phyloP scores from a whole-genome alignment of 2,888 invertebrate species.

The Mimas tiliae region DNA sequence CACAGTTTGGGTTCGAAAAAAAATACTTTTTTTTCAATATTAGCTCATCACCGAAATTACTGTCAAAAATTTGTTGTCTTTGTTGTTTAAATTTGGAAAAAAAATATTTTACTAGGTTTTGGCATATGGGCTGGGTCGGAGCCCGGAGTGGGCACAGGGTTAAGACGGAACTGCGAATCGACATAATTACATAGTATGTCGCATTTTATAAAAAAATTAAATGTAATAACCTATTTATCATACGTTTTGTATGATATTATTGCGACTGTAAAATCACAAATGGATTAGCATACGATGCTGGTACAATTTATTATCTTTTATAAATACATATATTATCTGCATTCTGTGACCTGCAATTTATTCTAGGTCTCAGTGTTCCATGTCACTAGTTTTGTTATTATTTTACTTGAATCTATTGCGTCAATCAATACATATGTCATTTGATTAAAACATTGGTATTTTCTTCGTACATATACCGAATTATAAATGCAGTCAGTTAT shows the following conservation, averaged over 20 bases:
- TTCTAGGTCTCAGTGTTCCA: constrained; percentile 60
- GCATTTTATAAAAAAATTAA: not conserved
- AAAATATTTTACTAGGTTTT: too few relatives aligned
- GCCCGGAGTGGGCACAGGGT: too few relatives aligned
- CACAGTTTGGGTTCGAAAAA: too few relatives aligned
- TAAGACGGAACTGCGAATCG: too few relatives aligned
- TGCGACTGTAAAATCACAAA: constrained; percentile 36
- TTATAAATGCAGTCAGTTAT: too few relatives aligned
- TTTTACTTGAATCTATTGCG: constrained; percentile 48
- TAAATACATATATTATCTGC: constrained; percentile 62
- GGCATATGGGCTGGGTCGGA: too few relatives aligned
- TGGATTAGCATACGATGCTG: constrained; percentile 48
- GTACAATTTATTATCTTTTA: constrained; percentile 52
- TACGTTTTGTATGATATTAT: not conserved
- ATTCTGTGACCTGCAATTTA: constrained; percentile 61
- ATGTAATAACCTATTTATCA: not conserved
- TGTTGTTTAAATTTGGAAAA: too few relatives aligned
- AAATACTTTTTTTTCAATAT: too few relatives aligned
- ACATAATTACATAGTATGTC: too few relatives aligned
- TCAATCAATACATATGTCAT: constrained; percentile 27
- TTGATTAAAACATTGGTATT: not conserved
- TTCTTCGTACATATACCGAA: too few relatives aligned
- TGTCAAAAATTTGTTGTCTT: too few relatives aligned
- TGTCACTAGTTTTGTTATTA: constrained; percentile 55
- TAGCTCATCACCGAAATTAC: too few relatives aligned